These are phyloP conservation scores for Rapana venosa DNA, from an alignment of 2,888 invertebrate genomes.

Conservation along the genomic window DNA sequence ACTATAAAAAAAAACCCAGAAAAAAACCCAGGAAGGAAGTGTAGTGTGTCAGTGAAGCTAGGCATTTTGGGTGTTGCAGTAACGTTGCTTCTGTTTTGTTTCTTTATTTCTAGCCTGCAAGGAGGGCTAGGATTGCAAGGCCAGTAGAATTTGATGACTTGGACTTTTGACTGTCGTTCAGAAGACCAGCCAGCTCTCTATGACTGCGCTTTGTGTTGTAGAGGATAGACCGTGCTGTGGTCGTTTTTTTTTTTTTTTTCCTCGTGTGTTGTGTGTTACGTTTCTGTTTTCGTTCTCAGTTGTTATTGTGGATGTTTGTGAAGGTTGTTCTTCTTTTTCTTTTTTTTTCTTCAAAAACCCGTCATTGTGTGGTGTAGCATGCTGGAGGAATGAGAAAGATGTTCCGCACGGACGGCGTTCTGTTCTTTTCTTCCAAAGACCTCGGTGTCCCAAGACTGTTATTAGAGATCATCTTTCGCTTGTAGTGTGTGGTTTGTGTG, in stretches of 20 bases:
- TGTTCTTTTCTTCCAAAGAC: neutral
- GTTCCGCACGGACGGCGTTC: neutral
- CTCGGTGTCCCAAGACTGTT: neutral
- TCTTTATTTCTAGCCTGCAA: conserved; percentile 42
- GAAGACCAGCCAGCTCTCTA: conserved; percentile 39
- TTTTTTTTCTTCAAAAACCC: neutral
- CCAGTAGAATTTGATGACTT: conserved; percentile 47
- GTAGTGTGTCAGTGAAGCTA: neutral
- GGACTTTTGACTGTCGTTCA: conserved; percentile 40
- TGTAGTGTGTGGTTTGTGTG: neutral
- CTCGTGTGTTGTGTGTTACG: neutral
- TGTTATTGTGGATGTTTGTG: neutral
- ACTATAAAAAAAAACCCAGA: neutral
- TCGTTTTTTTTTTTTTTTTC: conserved; percentile 27
- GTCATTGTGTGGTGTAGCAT: conserved; percentile 37
- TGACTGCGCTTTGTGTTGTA: conserved; percentile 43
- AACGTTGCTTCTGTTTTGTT: conserved; percentile 37
- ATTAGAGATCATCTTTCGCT: neutral
- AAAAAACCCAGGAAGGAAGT: neutral
- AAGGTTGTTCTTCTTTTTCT: conserved; percentile 30
- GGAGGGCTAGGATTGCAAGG: conserved; percentile 48
- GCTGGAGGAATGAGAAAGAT: conserved; percentile 4
- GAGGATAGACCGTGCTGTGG: conserved; percentile 38
- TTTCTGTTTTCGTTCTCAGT: conserved; percentile 17
- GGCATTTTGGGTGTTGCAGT: conserved; percentile 1